A percentile compares a stretch with the other conserved stretches of the same genome.
These are phyloP conservation scores for Drosophila seguyi DNA, from an alignment of 1,140 invertebrate genomes.

Conservation along the genomic window DNA sequence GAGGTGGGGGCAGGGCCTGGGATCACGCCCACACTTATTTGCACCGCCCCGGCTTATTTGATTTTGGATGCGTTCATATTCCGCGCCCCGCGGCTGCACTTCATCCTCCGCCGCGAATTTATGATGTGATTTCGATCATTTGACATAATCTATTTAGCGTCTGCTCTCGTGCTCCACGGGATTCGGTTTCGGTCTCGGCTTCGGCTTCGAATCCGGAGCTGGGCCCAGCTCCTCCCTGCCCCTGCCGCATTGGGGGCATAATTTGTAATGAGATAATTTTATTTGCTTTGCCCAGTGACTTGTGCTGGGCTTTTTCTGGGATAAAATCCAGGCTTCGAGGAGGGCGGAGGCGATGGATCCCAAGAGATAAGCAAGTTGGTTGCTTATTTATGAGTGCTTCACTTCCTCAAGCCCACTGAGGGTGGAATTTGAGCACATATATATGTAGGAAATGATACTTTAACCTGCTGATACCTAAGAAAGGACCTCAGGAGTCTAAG, in stretches of 20 bases:
- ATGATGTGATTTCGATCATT: slow-evolving; percentile 84
- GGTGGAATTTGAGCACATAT: not conserved
- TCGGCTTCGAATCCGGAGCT: not conserved
- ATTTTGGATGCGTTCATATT: slow-evolving; percentile 81
- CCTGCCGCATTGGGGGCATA: slow-evolving; percentile 62
- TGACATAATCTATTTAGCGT: slow-evolving; percentile 84
- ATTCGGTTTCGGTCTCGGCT: not conserved
- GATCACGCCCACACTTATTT: slow-evolving; percentile 68
- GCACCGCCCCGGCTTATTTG: slow-evolving; percentile 74
- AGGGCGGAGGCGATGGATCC: slow-evolving; percentile 10
- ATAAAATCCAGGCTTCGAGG: not conserved
- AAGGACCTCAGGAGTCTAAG: not conserved
- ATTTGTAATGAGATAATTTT: slow-evolving; percentile 84
- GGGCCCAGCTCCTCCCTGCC: not conserved
- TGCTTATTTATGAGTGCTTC: slow-evolving; percentile 33
- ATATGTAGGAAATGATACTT: not conserved
- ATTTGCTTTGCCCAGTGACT: slow-evolving; percentile 78
- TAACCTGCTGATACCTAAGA: not conserved
- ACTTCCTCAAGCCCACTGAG: not conserved
- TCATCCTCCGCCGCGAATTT: slow-evolving; percentile 61
- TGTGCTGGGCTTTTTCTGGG: slow-evolving; percentile 6
- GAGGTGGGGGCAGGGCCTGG: not conserved
- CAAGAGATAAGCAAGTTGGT: slow-evolving; percentile 9
- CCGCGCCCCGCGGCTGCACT: slow-evolving; percentile 54
- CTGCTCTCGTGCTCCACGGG: slow-evolving; percentile 31